Base-by-base conservation (phyloP, 2,888 invertebrate species). In the Eupithecia centaureata region DNA sequence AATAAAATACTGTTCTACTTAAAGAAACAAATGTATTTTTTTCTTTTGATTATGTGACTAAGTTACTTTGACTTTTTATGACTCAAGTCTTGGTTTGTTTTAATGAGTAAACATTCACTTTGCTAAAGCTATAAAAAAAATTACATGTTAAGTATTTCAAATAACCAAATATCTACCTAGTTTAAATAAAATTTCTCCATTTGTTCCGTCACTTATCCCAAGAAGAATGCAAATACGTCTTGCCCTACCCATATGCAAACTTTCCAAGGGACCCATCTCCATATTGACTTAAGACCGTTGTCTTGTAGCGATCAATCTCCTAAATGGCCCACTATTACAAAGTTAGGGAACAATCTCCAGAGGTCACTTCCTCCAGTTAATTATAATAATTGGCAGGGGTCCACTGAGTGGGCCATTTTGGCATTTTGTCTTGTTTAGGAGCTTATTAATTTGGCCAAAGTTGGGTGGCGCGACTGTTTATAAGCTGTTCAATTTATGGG, bases 301-400 rank as follows among this genome's bases (percentile, higher is more conserved):
- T 87, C 89, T 88, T 91, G 91, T 91, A 83, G 76, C 87, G 80
- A 92, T 92, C 90, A 90, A 91, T 92, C 91, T 90, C 59, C 81
- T 81, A 87, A 92, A 91, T 90, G 87, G 90, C 82, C 80, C 79
- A 79, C 81, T 81, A 88, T 89, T 90, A 89, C 85, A 79, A 87
- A 89, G 87, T 89, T 89, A 79, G 80, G 75, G 79, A 79, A 84
- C 84, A 87, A 87, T 82, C 90, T 90, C 86, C 79, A 86, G 89
- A 91, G 92, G 92, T 91, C 92, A 92, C 86, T 92, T 91, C 90
- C 91, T 88, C 86, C 85, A 89, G 88, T 92, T 92, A 92, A 91
- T 92, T 92, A 91, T 91, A 86, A 89, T 92, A 92, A 91, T 91
- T 91, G 90, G 87, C 80, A 81, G 70, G 74, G 75, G 75, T 70